phyloP scores from a whole-genome alignment of 2,797 vertebrate species.

The Darevskia mixta region DNA sequence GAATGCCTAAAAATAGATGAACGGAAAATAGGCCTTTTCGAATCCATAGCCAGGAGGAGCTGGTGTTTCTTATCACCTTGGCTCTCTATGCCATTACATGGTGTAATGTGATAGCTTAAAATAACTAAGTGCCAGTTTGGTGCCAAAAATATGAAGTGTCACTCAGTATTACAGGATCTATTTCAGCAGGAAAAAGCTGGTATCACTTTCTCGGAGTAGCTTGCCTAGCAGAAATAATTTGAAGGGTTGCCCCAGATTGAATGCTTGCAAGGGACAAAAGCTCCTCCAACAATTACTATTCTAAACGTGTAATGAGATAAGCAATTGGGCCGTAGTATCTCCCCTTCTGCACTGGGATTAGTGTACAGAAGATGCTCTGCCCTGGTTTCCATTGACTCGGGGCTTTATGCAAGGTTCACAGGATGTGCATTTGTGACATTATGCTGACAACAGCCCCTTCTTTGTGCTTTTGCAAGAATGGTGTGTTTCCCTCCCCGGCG shows the following conservation, averaged over 20 bases:
- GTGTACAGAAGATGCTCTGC: background rate
- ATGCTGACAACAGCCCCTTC: conserved; percentile 11
- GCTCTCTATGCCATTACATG: conserved; percentile 43
- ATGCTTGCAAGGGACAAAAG: background rate
- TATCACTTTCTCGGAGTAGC: background rate
- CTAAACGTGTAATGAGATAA: background rate
- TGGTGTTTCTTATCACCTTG: conserved; percentile 47
- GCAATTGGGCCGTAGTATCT: background rate
- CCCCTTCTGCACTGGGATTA: background rate
- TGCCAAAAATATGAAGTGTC: conserved; percentile 48
- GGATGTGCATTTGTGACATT: accelerated
- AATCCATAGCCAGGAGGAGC: conserved; percentile 12
- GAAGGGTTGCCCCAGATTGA: background rate
- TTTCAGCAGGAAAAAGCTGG: conserved; percentile 11
- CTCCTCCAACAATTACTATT: background rate
- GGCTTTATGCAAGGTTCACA: background rate
- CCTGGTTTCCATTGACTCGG: accelerated
- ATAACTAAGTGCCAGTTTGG: conserved; percentile 57
- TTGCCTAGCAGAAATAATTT: conserved; percentile 35
- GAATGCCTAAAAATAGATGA: conserved; percentile 62
- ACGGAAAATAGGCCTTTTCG: conserved; percentile 31
- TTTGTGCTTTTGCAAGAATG: conserved; percentile 30
- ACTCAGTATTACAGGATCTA: conserved; percentile 44
- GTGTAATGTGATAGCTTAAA: conserved; percentile 50
- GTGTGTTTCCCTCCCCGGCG: background rate